phyloP scores from a whole-genome alignment of 2,797 vertebrate species.

The Buphagus erythrorhynchus region DNA sequence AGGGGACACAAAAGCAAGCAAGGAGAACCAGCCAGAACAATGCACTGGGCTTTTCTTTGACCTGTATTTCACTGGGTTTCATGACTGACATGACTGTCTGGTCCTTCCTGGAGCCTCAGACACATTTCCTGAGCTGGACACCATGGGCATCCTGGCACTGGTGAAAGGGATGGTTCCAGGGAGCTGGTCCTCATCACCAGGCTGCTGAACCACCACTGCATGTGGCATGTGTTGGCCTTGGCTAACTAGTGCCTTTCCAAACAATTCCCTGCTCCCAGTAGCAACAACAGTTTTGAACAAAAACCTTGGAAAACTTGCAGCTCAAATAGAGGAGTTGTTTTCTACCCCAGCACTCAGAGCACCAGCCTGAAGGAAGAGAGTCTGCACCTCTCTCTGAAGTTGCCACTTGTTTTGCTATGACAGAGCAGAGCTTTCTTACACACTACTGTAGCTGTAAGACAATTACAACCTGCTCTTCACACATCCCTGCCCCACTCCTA shows the following conservation, averaged over 20 bases:
- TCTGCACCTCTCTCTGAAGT: not conserved
- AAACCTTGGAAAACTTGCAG: not conserved
- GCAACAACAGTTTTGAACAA: not conserved
- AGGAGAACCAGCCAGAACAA: not conserved
- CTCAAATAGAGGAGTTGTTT: not conserved
- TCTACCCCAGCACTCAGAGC: not conserved
- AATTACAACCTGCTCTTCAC: not conserved
- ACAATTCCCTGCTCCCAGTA: not conserved
- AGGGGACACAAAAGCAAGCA: not conserved
- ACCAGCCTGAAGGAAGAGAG: not conserved
- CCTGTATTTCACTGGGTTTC: not conserved
- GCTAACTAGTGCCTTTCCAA: not conserved
- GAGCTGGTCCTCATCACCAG: not conserved
- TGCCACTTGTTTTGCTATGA: too few species aligned
- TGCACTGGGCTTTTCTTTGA: not conserved
- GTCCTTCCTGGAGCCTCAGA: not conserved
- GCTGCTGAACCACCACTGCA: not conserved
- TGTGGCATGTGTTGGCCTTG: not conserved
- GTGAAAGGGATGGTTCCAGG: too few species aligned
- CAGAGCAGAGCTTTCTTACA: not conserved
- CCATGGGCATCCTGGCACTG: not conserved
- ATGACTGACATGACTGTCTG: not conserved
- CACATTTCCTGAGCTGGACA: not conserved
- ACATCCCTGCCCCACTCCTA: not conserved
- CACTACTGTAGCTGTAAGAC: too few species aligned